A percentile compares a stretch with the other conserved stretches of the same genome.
Evolutionary conservation across 2,888 invertebrate species (phyloP).

Genomic region (Mongoloraphidia duomilia): DNA sequence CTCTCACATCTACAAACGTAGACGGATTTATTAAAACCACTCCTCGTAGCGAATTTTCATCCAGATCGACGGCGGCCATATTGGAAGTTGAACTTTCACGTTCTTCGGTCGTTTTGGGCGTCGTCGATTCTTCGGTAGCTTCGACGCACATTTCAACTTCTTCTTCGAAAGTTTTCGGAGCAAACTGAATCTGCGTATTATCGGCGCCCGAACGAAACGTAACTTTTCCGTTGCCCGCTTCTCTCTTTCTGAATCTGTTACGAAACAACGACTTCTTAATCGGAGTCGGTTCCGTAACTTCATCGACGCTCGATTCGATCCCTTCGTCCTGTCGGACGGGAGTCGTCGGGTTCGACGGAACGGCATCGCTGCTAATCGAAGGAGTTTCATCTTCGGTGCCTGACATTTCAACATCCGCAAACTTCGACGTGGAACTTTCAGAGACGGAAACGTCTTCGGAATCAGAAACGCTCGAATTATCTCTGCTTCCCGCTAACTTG

Average conservation of each 20-base stretch:
- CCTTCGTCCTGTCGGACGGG: too few relatives aligned
- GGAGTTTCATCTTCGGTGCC: constrained; percentile 29
- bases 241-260: neutral
- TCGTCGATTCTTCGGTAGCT: constrained; percentile 21
- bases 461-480: constrained; percentile 51
- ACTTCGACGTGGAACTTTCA: constrained; percentile 24
- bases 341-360: neutral
- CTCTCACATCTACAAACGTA: too few relatives aligned
- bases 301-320: too few relatives aligned
- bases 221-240: constrained; percentile 12
- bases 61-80: constrained; percentile 11
- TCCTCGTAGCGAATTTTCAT: constrained; percentile 34
- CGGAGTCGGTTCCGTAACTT: too few relatives aligned
- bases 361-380: constrained; percentile 11
- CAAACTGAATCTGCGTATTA: constrained; percentile 17
- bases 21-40: constrained; percentile 12
- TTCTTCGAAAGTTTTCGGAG: constrained; percentile 17
- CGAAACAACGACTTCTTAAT: too few relatives aligned
- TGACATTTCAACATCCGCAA: constrained; percentile 31
- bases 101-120: too few relatives aligned
- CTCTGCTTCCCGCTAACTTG: constrained; percentile 36
- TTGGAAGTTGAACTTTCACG: too few relatives aligned
- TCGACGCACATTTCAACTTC: constrained; percentile 27
- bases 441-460: constrained; percentile 37
- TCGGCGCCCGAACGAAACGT: constrained; percentile 22